A percentile compares a stretch with the other conserved stretches of the same genome.
Evolutionary conservation across 2,888 invertebrate species (phyloP).

Genomic region (Cephus rjabovi): DNA sequence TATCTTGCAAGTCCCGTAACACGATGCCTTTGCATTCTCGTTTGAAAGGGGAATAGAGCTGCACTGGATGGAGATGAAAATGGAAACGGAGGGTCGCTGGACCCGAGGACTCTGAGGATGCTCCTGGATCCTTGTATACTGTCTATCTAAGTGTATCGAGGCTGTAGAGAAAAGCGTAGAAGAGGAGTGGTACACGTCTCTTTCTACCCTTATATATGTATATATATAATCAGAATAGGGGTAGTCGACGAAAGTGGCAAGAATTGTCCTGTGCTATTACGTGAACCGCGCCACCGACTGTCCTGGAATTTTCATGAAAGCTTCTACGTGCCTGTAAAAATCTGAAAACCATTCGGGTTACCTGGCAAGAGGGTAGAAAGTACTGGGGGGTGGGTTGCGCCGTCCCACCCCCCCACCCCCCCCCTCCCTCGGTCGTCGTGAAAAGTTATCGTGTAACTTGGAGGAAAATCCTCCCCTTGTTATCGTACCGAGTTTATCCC

Average conservation of each 20-base stretch:
- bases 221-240: not conserved
- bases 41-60: not conserved
- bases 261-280: not conserved
- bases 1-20: not conserved
- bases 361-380: not conserved
- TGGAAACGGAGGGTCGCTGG: not conserved
- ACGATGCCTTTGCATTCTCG: not conserved
- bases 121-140: not conserved
- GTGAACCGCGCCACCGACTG: constrained; percentile 13
- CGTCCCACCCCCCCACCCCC: not conserved
- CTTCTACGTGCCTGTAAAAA: constrained; percentile 24
- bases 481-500: constrained; percentile 29
- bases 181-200: not conserved
- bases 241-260: not conserved
- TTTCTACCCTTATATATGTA: not conserved
- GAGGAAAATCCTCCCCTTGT: constrained; percentile 14
- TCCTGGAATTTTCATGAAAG: constrained; percentile 28
- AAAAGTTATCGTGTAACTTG: not conserved
- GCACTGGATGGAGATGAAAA: not conserved
- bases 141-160: not conserved
- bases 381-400: not conserved
- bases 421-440: not conserved
- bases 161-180: not conserved
- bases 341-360: constrained; percentile 30
- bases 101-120: not conserved